phyloP scores from a whole-genome alignment of 2,888 invertebrate species.

The Aphidoletes aphidimyza region DNA sequence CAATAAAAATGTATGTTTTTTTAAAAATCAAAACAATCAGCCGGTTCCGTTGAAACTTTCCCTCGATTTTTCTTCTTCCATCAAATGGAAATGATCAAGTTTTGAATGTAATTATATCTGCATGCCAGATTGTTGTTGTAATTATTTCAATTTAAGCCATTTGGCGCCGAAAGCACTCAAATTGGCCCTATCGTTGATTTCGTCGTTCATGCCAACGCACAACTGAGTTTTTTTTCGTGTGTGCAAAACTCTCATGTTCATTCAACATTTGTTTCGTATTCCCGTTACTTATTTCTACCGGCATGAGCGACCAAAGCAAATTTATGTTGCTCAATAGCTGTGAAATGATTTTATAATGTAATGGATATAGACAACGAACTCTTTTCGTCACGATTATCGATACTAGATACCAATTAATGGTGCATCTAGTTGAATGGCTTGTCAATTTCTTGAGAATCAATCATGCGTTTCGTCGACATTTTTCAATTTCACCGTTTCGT shows the following conservation, averaged over 20 bases:
- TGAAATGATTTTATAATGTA: too few relatives aligned
- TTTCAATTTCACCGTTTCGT: slow-evolving; percentile 1
- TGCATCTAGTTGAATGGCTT: neutral
- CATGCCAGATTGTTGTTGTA: slow-evolving; percentile 6
- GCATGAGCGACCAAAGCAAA: too few relatives aligned
- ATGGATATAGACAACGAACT: neutral
- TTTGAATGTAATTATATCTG: slow-evolving; percentile 1
- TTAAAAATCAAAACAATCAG: slow-evolving; percentile 9
- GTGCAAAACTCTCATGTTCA: neutral
- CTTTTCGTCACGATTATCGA: neutral
- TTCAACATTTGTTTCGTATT: neutral
- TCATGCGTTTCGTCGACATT: neutral
- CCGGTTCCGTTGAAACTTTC: slow-evolving; percentile 38
- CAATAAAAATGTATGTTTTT: neutral
- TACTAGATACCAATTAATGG: neutral
- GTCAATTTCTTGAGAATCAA: neutral
- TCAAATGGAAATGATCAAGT: slow-evolving; percentile 19
- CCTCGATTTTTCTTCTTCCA: neutral
- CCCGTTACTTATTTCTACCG: neutral
- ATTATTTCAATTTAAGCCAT: neutral
- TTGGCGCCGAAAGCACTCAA: neutral
- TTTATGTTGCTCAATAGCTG: too few relatives aligned
- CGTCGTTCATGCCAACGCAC: neutral
- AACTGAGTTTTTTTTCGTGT: neutral
- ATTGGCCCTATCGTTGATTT: neutral